A percentile compares a stretch with the other conserved stretches of the same genome.
phyloP scores from a whole-genome alignment of 2,888 invertebrate genomes.

The Trissonchulus latispiculum region DNA sequence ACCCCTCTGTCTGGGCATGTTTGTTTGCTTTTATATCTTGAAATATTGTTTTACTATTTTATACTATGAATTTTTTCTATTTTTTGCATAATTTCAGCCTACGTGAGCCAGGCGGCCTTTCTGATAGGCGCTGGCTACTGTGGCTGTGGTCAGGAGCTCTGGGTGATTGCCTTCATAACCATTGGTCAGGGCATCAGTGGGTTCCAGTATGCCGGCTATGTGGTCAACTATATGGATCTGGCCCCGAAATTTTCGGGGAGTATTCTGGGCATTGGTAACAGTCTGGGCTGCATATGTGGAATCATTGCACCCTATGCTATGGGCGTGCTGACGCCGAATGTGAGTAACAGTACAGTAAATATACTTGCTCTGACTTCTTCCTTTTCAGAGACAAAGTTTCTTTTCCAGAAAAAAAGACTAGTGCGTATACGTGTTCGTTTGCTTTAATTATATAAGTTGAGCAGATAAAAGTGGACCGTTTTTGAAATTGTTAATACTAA shows the following conservation, averaged over 20 bases:
- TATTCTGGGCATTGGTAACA: slow-evolving; percentile 41
- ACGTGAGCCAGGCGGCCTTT: slow-evolving; percentile 40
- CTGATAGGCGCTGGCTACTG: slow-evolving; percentile 38
- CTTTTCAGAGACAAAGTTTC: no score
- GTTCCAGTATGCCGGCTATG: slow-evolving; percentile 41
- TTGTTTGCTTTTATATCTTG: no score
- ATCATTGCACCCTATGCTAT: slow-evolving; percentile 38
- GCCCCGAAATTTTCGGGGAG: slow-evolving; percentile 39
- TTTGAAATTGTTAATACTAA: no score
- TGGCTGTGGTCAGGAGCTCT: slow-evolving; percentile 40
- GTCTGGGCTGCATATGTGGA: slow-evolving; percentile 43
- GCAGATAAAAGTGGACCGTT: no score
- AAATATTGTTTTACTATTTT: no score
- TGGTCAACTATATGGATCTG: slow-evolving; percentile 37
- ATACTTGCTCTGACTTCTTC: no score
- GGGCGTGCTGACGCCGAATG: slow-evolving; percentile 32
- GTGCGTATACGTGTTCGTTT: no score
- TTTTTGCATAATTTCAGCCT: slow-evolving; percentile 30
- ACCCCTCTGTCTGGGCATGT: no score
- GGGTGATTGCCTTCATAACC: slow-evolving; percentile 36
- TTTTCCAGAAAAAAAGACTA: no score
- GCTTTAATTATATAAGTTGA: no score
- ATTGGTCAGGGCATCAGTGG: slow-evolving; percentile 37
- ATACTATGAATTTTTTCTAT: no score
- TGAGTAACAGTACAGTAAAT: no score